These are phyloP conservation scores for Odontamblyopus rebecca DNA, from an alignment of 2,797 vertebrate genomes.

Conservation along the genomic window DNA sequence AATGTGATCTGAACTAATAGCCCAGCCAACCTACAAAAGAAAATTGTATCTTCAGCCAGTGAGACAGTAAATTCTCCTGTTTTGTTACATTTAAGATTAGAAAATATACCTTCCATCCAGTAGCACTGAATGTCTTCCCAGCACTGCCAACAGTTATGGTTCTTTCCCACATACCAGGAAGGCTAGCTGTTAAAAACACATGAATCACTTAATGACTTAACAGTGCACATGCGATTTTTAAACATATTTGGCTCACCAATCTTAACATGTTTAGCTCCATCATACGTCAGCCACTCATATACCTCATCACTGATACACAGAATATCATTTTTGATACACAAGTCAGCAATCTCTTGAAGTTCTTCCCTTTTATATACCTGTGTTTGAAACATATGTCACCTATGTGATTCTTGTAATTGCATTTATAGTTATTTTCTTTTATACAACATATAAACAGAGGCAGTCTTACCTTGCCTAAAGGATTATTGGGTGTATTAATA, in stretches of 20 bases:
- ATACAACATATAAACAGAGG: background rate
- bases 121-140: conserved; percentile 92
- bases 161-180: conserved; percentile 95
- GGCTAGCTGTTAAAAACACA: conserved; percentile 78
- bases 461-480: conserved; percentile 90
- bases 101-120: conserved; percentile 91
- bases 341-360: conserved; percentile 85
- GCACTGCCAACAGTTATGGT: conserved; percentile 88
- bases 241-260: conserved; percentile 79
- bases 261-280: conserved; percentile 83
- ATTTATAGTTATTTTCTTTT: background rate
- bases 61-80: background rate
- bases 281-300: conserved; percentile 94
- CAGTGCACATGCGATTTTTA: background rate
- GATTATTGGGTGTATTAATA: conserved; percentile 96
- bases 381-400: background rate
- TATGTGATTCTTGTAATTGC: background rate
- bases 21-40: conserved; percentile 89
- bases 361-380: conserved; percentile 88
- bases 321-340: conserved; percentile 87
- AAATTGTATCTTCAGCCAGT: background rate
- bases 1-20: conserved; percentile 77
- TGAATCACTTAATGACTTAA: background rate
- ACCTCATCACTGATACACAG: conserved; percentile 93
- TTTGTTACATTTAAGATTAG: background rate